These are phyloP conservation scores for Myiotriccus ornatus DNA, from an alignment of 2,797 vertebrate species.

Conservation along the genomic window DNA sequence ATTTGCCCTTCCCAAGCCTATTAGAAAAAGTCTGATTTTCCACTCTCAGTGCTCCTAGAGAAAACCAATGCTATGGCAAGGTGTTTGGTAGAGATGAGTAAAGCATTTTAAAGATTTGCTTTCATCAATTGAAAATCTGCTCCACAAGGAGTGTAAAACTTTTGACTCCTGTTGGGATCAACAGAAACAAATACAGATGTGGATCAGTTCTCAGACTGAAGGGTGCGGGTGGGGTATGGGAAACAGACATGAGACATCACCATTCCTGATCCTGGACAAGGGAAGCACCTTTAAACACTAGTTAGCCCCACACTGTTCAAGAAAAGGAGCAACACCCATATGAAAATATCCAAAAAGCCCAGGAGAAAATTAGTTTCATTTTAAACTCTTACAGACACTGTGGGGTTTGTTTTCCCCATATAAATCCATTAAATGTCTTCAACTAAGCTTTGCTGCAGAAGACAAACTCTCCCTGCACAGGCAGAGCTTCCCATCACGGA, in stretches of 20 bases:
- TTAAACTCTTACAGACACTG: neutral
- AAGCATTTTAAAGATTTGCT: neutral
- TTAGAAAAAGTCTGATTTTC: neutral
- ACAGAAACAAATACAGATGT: neutral
- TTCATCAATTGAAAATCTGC: neutral
- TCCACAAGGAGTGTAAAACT: rapidly evolving
- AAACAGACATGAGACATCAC: neutral
- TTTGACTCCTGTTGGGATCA: neutral
- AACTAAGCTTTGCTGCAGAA: neutral
- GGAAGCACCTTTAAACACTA: neutral
- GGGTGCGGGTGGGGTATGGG: too few species aligned
- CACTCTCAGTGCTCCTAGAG: neutral
- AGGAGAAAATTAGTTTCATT: neutral
- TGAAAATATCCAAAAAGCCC: neutral
- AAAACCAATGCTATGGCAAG: neutral
- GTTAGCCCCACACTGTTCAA: neutral
- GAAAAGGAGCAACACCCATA: neutral
- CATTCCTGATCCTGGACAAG: neutral
- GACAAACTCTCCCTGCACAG: neutral
- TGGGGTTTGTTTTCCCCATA: neutral
- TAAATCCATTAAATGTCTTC: neutral
- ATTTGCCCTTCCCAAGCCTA: neutral
- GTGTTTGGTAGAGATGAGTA: neutral
- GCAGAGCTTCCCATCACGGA: neutral
- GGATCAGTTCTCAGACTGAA: rapidly evolving